These are phyloP conservation scores for Drosophila funebris DNA, from an alignment of 1,140 invertebrate species.

Conservation along the genomic window DNA sequence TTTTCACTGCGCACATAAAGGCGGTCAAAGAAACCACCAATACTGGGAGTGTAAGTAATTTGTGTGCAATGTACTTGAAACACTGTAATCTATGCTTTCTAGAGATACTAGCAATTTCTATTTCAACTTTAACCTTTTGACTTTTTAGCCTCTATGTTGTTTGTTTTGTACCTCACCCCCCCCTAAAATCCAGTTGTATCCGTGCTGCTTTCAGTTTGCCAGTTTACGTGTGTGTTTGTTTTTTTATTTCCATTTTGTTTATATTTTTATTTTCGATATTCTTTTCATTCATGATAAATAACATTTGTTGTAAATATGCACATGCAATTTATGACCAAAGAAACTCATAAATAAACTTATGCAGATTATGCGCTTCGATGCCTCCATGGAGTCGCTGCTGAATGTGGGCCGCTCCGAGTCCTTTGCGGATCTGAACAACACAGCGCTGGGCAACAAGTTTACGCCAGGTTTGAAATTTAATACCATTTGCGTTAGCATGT, in stretches of 20 bases:
- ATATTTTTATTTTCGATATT: constrained; percentile 44
- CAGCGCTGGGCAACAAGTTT: constrained; percentile 70
- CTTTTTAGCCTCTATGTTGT: constrained; percentile 21
- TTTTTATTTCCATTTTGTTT: constrained; percentile 32
- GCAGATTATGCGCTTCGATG: constrained; percentile 91
- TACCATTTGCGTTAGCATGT: neutral
- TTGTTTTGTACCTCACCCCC: constrained; percentile 16
- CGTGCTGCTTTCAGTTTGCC: constrained; percentile 60
- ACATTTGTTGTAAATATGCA: constrained; percentile 50
- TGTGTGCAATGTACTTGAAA: constrained; percentile 45
- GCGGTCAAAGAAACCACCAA: constrained; percentile 84
- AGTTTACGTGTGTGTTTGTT: constrained; percentile 26
- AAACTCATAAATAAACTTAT: constrained; percentile 83
- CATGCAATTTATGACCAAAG: constrained; percentile 67
- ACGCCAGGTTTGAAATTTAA: constrained; percentile 56
- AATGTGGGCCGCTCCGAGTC: constrained; percentile 91
- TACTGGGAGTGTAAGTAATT: constrained; percentile 84
- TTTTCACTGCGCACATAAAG: constrained; percentile 78
- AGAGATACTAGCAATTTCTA: constrained; percentile 12
- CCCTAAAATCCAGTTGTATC: constrained; percentile 5
- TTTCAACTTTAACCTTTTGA: constrained; percentile 13
- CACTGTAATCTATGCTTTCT: constrained; percentile 59
- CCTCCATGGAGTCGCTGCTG: constrained; percentile 89
- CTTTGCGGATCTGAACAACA: constrained; percentile 90
- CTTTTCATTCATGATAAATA: constrained; percentile 68